phyloP scores from a whole-genome alignment of 2,888 invertebrate genomes.

The Orchesellides sinensis region DNA sequence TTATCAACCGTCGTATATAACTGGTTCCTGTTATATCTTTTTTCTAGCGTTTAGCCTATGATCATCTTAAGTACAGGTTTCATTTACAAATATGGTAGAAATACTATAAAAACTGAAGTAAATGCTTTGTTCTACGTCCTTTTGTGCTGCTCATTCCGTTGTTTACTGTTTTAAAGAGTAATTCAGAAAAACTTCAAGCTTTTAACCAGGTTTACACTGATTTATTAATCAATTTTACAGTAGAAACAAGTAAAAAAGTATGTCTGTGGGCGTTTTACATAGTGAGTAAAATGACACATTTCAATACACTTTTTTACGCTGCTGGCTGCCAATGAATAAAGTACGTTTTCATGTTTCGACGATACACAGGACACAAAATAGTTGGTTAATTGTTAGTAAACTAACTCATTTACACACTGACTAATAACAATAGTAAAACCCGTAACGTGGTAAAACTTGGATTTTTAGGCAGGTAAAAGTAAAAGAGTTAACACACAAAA shows the following conservation, averaged over 20 bases:
- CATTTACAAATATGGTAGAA: constrained; percentile 19
- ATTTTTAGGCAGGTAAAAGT: background rate
- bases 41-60: no score
- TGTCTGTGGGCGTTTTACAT: constrained; percentile 58
- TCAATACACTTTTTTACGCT: constrained; percentile 34
- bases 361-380: no score
- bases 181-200: no score
- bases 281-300: constrained; percentile 56
- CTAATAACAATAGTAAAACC: no score
- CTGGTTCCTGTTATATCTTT: background rate
- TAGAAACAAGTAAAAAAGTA: constrained; percentile 33
- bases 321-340: no score
- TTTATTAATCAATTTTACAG: constrained; percentile 58
- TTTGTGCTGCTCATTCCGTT: no score
- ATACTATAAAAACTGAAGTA: background rate
- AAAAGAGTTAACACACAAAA: background rate
- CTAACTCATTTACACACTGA: constrained; percentile 8
- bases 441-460: no score
- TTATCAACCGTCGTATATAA: background rate
- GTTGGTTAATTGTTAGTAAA: no score
- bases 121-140: no score
- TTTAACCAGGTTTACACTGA: constrained; percentile 35
- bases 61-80: constrained; percentile 9
- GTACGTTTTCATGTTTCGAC: no score
- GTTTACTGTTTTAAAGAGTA: no score